Evolutionary conservation across 2,113 vertebrate genomes (phyloP).

Genomic region (Pteruthius melanotis): DNA sequence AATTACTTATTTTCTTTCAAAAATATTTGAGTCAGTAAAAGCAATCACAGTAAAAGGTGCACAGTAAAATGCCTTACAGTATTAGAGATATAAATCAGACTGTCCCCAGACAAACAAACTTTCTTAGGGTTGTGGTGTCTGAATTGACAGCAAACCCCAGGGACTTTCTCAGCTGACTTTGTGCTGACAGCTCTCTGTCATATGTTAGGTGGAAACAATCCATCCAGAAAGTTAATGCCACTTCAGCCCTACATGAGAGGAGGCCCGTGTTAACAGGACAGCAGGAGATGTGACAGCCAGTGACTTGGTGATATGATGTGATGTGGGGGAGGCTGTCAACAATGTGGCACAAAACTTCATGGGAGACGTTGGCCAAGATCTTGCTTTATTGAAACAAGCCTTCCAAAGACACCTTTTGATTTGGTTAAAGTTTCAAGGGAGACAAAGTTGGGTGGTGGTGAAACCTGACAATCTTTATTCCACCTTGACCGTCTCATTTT

Average conservation of each 20-base stretch:
- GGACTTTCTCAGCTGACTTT: background rate
- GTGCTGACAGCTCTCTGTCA: background rate
- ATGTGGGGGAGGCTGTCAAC: background rate
- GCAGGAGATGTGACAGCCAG: background rate
- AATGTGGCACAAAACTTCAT: background rate
- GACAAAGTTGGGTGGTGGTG: background rate
- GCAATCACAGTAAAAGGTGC: background rate
- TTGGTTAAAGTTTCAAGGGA: background rate
- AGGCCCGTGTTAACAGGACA: background rate
- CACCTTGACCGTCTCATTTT: background rate
- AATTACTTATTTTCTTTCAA: background rate
- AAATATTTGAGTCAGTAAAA: background rate
- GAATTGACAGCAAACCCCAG: accelerated
- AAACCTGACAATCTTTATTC: background rate
- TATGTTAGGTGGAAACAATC: background rate
- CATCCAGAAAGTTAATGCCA: background rate
- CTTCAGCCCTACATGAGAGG: background rate
- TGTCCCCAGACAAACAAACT: background rate
- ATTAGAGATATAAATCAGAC: background rate
- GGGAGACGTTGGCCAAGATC: background rate
- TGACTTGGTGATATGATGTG: background rate
- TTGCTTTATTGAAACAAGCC: background rate
- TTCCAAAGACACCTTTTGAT: background rate
- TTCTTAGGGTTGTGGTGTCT: background rate
- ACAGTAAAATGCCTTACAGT: background rate